Evolutionary conservation across 2,797 vertebrate genomes (phyloP), one percentile per base, ranked within the genome.

Genomic region (Buphagus erythrorhynchus): DNA sequence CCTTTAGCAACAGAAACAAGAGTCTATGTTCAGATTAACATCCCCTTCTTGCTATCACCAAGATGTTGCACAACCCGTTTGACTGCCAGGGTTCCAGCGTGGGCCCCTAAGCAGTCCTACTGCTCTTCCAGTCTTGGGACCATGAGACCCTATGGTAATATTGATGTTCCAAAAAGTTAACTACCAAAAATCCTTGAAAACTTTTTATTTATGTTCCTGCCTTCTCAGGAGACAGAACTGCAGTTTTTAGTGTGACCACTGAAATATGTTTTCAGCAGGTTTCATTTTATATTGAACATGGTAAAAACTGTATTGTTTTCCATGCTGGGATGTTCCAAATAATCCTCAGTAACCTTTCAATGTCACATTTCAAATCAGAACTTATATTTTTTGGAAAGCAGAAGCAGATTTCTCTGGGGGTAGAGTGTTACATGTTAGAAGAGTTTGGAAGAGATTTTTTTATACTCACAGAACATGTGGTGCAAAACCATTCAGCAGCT

Each of bases 361-460:
- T 85, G 13, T 69, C 62, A 66, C 63, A 88, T 82, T 93, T 89
- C 74, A 80, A 45, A 77, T 91, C 49, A 35, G 31, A 43, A 74
- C 42, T 79, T 73, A 13, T 0, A 59, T 31, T 69, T 96, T 92
- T 74, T 80, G 24, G 65, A 90, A 88, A 86, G 68, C 28, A 84
- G 61, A 87, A 92, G 46, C 68, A 92, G 74, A 86, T 92, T 96
- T 95, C 33, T 84, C 59, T 80, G 58, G 31, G 36, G 25, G 42
- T 74, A 78, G 71, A 59, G 35, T 4, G 16, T 62, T 90, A 86
- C 19, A 45, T 88, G 42, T 48, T 77, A 51, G 58, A 91, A 90
- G 58, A 94, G n/a, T 35, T 59, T 69, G 48, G n/a, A 92, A 95
- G 59, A 67, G 9, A n/a, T 21, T 63, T 93, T 93, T 78, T 86